These are phyloP conservation scores for Ephialtes manifestator DNA, from an alignment of 2,888 invertebrate species.

Conservation along the genomic window DNA sequence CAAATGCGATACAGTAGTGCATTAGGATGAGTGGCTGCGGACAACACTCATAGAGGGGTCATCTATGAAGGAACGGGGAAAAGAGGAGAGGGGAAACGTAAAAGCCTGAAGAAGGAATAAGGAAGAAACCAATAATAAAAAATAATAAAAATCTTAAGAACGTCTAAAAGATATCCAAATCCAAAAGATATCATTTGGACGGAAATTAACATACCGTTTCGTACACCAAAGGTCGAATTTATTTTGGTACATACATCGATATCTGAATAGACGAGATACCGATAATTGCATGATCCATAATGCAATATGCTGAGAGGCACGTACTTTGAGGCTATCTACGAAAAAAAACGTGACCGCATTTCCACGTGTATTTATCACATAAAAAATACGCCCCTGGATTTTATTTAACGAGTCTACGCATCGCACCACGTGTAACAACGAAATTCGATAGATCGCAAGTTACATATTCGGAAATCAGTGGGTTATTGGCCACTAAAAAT, in stretches of 20 bases:
- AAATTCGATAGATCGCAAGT: slow-evolving; percentile 12
- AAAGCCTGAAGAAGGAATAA: too few species aligned
- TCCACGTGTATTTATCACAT: slow-evolving; percentile 18
- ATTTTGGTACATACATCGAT: slow-evolving; percentile 15
- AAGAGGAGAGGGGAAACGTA: too few species aligned
- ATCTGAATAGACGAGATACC: slow-evolving; percentile 32
- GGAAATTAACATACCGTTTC: too few species aligned
- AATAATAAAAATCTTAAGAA: too few species aligned
- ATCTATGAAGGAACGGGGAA: too few species aligned
- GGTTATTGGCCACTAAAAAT: background rate
- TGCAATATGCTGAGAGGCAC: slow-evolving; percentile 23
- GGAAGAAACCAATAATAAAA: too few species aligned
- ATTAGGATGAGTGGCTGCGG: too few species aligned
- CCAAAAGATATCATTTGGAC: background rate
- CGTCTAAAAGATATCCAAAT: too few species aligned
- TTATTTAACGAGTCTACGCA: slow-evolving; percentile 1
- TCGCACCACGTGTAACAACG: background rate
- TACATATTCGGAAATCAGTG: background rate
- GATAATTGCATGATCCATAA: background rate
- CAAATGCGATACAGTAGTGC: too few species aligned
- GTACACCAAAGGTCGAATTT: background rate
- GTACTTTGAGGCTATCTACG: slow-evolving; percentile 26
- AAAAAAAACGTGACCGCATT: slow-evolving; percentile 10
- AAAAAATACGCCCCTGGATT: slow-evolving; percentile 35
- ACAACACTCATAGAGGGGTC: too few species aligned